Base-by-base conservation (phyloP, 2,888 invertebrate species). In the Pilophorus perplexus region DNA sequence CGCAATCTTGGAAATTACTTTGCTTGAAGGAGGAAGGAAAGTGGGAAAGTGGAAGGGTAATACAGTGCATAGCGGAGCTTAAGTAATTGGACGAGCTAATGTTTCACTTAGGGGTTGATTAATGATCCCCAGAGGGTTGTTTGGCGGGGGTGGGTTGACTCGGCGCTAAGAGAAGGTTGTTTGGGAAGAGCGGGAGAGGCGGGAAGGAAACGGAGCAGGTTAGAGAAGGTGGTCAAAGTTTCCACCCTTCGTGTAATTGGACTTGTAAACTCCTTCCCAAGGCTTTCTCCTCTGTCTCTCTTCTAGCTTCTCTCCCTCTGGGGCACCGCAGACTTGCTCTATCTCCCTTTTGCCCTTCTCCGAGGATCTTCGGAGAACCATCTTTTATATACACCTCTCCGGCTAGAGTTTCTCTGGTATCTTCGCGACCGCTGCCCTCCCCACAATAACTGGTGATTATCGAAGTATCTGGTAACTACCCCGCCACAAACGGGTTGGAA, bases 61-160 rank as follows among this genome's bases (percentile, higher is more conserved):
- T 65, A 42, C 65, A 65, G 65, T 65, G 65, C 52, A 42, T 42
- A 48, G 59, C 57, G 42, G 55, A 48, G 68, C 64, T 68, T 68
- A 68, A 68, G 68, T 68, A 68, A 68, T 68, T 68, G 68, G 68
- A 68, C 54, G 68, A 68, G 68, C 68, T 68, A 68, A 68, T 68
- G 68, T 68, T 68, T 68, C 68, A 68, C 68, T 68, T 68, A 68
- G 68, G 50, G 22, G 64, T 68, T 68, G 68, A 68, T 68, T 68
- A 65, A 68, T 68, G 68, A 68, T 68, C 68, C 57, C 65, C 28
- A 33, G 40, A 50, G 50, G 50, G 55, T 33, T 28, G 50, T 50
- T 50, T 50, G 50, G 46, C 20, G 46, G 27, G 50, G 27, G 50
- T 33, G 33, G 33, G 33, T 8, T 8, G 6, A 33, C 33, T 33